Evolutionary conservation across 2,113 vertebrate species (phyloP), one percentile per base, ranked within the genome.

Genomic region (Larimichthys crocea): DNA sequence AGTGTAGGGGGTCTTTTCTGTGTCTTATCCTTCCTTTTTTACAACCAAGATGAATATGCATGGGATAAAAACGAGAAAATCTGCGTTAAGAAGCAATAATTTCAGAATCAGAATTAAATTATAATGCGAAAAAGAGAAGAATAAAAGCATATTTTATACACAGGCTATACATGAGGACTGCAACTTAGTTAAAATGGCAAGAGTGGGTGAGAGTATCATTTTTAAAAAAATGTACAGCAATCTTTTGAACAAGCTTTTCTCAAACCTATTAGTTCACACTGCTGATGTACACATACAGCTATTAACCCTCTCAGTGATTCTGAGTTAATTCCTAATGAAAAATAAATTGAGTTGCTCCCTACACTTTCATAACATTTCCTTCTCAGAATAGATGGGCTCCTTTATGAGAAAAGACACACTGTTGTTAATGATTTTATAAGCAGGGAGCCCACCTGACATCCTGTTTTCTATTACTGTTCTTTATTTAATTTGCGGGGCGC

Each of bases 351-450:
- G 87, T 83, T 95, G 94, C 91, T 91, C 83, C 87, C 87, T 92
- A 95, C 95, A 94, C 79, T 88, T 84, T 94, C 94, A 91, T 90
- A 92, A 94, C 85, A 91, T 94, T 95, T 95, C 93, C 83, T 88
- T 89, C 91, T 81, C 84, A 72, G 91, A 95, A 96, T 74, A 94
- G 96, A 97, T 94, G 94, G 93, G 79, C 91, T 17, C 87, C 94
- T 95, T 96, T 95, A 97, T 94, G 91, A 93, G 86, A 86, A 93
- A 95, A 90, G 95, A 95, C 95, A 95, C 90, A 92, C 94, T 90
- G 90, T 93, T 95, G 94, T 94, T 96, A 96, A 96, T 96, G 93
- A 95, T 96, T 96, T 95, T 93, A 94, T 96, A 94, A 89, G 90
- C 91, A 92, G 92, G 94, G 94, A 95, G 95, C 89, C 93, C 94